Evolutionary conservation across 2,888 invertebrate species (phyloP).

Genomic region (Drosophila borborema): DNA sequence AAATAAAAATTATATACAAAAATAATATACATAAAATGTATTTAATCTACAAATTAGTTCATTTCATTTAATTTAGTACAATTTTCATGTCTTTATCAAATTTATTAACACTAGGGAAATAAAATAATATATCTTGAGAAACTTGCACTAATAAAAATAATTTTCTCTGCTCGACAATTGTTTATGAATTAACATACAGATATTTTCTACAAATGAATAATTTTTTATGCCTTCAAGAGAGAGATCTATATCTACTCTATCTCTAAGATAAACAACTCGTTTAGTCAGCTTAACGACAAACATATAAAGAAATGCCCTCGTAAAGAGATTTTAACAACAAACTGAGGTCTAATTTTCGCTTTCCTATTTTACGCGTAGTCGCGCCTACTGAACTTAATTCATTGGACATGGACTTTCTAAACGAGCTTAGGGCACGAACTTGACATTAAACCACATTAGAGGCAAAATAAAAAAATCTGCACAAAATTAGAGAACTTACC

Average conservation of each 20-base stretch:
- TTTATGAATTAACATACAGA: neutral
- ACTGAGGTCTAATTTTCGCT: slow-evolving; percentile 26
- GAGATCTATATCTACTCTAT: neutral
- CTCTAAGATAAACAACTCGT: slow-evolving; percentile 2
- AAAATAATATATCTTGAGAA: neutral
- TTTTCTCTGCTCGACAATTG: neutral
- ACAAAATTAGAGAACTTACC: slow-evolving; percentile 39
- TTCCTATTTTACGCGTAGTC: slow-evolving; percentile 18
- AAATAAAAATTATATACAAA: neutral
- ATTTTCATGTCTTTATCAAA: neutral
- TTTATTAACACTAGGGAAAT: neutral
- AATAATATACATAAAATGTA: too few species aligned
- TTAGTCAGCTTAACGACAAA: slow-evolving; percentile 15
- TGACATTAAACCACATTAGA: slow-evolving; percentile 28
- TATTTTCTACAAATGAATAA: neutral
- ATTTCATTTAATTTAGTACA: neutral
- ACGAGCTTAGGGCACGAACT: slow-evolving; percentile 38
- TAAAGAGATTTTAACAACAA: slow-evolving; percentile 29
- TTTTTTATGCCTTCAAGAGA: neutral
- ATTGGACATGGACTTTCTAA: slow-evolving; percentile 46
- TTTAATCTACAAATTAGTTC: neutral
- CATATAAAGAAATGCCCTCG: slow-evolving; percentile 7
- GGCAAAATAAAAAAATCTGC: neutral
- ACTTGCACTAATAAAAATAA: neutral
- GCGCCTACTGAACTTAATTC: slow-evolving; percentile 42